These are phyloP conservation scores for Lottia scabra DNA, from an alignment of 2,888 invertebrate genomes.

Conservation along the genomic window DNA sequence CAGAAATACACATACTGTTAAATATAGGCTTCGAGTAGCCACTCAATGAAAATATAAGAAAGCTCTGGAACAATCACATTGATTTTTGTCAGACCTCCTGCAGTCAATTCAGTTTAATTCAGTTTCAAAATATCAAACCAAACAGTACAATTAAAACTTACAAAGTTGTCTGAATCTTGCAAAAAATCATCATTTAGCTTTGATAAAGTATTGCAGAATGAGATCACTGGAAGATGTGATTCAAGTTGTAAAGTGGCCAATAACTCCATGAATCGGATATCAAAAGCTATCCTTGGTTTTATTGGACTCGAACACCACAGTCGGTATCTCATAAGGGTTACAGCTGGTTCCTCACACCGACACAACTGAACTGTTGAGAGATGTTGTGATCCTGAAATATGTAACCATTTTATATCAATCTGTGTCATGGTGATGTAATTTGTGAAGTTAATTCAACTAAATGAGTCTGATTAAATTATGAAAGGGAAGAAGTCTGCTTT, in stretches of 20 bases:
- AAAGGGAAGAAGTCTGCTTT: too few relatives aligned
- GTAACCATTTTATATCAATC: background rate
- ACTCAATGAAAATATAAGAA: too few relatives aligned
- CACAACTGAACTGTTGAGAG: background rate
- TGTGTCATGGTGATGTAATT: too few relatives aligned
- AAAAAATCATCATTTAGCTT: background rate
- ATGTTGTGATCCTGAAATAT: background rate
- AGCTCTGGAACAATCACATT: too few relatives aligned
- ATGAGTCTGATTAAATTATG: too few relatives aligned
- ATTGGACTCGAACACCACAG: background rate
- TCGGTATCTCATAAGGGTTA: background rate
- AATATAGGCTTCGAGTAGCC: too few relatives aligned
- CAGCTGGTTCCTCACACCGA: background rate
- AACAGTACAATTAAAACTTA: background rate
- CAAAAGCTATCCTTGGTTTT: background rate
- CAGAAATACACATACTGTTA: too few relatives aligned
- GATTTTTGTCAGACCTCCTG: too few relatives aligned
- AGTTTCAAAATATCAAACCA: too few relatives aligned
- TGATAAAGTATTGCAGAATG: background rate
- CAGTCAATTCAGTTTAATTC: too few relatives aligned
- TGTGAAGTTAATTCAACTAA: too few relatives aligned
- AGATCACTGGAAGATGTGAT: background rate
- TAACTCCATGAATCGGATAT: background rate
- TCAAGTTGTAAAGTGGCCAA: background rate
- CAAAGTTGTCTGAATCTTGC: background rate